These are phyloP conservation scores for Arothron firmamentum DNA, from an alignment of 2,113 vertebrate species.

Conservation along the genomic window DNA sequence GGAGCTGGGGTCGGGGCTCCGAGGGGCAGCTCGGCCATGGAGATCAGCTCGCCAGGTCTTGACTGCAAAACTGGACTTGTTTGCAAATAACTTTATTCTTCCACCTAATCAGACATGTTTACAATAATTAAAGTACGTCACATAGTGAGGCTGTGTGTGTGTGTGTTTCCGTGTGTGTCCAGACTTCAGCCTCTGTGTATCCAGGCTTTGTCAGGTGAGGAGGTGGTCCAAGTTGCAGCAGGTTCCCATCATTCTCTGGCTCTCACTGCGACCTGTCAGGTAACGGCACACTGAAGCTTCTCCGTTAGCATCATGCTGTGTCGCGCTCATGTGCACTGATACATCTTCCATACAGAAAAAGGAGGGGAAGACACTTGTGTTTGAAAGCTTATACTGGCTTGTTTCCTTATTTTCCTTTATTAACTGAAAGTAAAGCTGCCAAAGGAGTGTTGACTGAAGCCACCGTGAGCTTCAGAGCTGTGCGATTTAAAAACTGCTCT, in stretches of 20 bases:
- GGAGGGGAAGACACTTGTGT: too few species aligned
- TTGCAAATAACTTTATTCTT: background rate
- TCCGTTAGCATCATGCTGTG: too few species aligned
- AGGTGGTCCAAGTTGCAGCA: constrained; percentile 88
- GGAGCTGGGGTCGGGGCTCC: constrained; percentile 96
- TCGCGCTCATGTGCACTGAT: too few species aligned
- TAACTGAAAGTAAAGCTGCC: too few species aligned
- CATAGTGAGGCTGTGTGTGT: background rate
- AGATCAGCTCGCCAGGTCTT: constrained; percentile 88
- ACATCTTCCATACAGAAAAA: too few species aligned
- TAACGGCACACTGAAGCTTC: constrained; percentile 15
- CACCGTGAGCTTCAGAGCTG: too few species aligned
- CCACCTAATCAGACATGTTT: background rate
- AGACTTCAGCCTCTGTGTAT: constrained; percentile 94
- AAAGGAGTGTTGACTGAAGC: too few species aligned
- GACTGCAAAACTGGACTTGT: constrained; percentile 1
- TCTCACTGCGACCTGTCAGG: constrained; percentile 64
- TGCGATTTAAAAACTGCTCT: too few species aligned
- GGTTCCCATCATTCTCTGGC: constrained; percentile 86
- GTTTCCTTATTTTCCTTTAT: too few species aligned
- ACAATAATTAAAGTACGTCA: background rate
- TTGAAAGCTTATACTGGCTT: too few species aligned
- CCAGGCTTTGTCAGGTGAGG: constrained; percentile 86
- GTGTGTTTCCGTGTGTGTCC: constrained; percentile 33
- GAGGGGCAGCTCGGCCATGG: constrained; percentile 96